These are phyloP conservation scores for Eptatretus burgeri DNA, from an alignment of 2,113 vertebrate genomes.

Conservation along the genomic window DNA sequence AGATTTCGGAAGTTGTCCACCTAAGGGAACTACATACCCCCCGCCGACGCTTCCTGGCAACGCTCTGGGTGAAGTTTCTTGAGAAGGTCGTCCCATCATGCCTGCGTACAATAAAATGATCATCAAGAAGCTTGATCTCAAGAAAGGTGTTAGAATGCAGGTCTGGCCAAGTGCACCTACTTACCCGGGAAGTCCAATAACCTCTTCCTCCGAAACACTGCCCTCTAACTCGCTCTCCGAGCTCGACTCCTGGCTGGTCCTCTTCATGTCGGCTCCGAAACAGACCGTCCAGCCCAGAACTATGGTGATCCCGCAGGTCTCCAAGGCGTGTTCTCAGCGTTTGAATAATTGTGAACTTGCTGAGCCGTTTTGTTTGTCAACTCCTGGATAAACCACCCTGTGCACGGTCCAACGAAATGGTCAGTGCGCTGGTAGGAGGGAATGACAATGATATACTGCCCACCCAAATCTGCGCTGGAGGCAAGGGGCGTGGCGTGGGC, in stretches of 20 bases:
- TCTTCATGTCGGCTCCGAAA: background rate
- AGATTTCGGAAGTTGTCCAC: too few species aligned
- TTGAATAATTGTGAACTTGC: too few species aligned
- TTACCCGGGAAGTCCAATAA: background rate
- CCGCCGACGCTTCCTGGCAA: conserved; percentile 70
- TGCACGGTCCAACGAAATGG: background rate
- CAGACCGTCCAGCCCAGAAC: too few species aligned
- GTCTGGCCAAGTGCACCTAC: background rate
- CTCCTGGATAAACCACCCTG: too few species aligned
- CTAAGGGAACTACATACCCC: conserved; percentile 22
- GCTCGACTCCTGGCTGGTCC: background rate
- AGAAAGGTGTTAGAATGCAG: background rate
- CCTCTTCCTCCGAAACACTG: background rate
- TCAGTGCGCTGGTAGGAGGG: background rate
- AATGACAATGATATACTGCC: background rate
- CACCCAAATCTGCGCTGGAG: background rate
- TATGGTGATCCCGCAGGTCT: too few species aligned
- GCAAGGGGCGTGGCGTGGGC: background rate
- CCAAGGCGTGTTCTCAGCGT: too few species aligned
- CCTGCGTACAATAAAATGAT: conserved; percentile 20
- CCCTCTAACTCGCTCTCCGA: background rate
- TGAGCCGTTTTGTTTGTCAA: too few species aligned
- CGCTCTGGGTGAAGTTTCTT: conserved; percentile 44
- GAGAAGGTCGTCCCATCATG: conserved; percentile 33
- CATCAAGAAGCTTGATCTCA: conserved; percentile 14